Base-by-base conservation (phyloP, 1,140 invertebrate species). In the Hyposmocoma kahamanoa region DNA sequence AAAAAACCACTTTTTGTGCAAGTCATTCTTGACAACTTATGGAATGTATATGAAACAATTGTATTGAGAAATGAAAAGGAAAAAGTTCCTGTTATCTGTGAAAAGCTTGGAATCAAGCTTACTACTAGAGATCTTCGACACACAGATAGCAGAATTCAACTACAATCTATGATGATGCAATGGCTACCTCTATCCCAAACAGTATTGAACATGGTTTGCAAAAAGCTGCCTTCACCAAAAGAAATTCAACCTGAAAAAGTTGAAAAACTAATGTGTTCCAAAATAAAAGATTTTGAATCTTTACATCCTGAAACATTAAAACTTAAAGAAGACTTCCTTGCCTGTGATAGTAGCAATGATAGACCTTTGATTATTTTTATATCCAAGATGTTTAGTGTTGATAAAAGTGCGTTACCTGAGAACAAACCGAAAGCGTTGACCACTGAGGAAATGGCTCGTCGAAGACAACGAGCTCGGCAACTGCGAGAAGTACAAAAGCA, bases 1-100 rank as follows among this genome's bases (percentile, higher is more conserved):
- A 99, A 99, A 77, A 97, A 96, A 65, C 96, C 98, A 0, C 84
- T 99, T 51, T 99, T 99, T 88, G 97, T 98, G 9, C 96, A 98
- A 81, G 89, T 99, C 39, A 92, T 99, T 44, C 84, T 99, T 42
- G 96, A 99, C 63, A 98, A 98, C 60, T 89, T 99, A 24, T 98
- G 97, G 94, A 88, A 91, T 51, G 79, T 99, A 24, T 98, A 99
- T 81, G 94, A 98, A 45, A 94, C 91, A 4, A 89, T 97, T 49
- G 87, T 90, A 22, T 67, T 92, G 38, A 84, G 92, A 56, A 94
- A 93, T 88, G 96, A 98, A 60, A 95, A 93, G 72, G 91, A 92
- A 20, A 95, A 94, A 86, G 86, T 94, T 1, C 88, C 91, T n/a
- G 90, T 90, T 48, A 97, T 98, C 59, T 90, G 94, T 1, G 90